Conservation (phyloP, 2,888 invertebrate species). For the Cephus spinipes region DNA sequence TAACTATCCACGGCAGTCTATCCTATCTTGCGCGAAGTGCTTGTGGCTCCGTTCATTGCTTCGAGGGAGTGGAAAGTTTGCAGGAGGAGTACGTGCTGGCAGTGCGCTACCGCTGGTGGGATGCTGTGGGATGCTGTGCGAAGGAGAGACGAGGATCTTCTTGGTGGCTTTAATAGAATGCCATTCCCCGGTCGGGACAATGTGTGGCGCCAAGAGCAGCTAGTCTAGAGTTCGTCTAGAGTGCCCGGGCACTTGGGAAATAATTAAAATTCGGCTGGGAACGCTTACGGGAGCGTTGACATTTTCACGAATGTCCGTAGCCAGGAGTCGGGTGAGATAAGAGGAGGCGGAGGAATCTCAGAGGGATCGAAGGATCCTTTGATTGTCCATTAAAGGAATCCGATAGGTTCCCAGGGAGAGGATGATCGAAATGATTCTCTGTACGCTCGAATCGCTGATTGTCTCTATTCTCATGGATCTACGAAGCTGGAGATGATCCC, state of each 20-base stretch:
- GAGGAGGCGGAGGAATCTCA: neutral
- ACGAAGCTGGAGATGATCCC: too few relatives aligned
- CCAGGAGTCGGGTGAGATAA: neutral
- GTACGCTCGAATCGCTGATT: conserved; percentile 12
- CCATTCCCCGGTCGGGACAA: conserved; percentile 37
- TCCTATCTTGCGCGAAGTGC: conserved; percentile 2
- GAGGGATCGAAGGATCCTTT: neutral
- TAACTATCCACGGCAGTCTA: conserved; percentile 2
- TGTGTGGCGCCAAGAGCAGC: conserved; percentile 18
- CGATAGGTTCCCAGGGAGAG: conserved; percentile 4
- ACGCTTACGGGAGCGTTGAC: neutral
- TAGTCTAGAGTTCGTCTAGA: conserved; percentile 5
- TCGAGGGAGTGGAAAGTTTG: neutral
- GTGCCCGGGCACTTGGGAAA: conserved; percentile 17
- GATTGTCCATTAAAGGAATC: neutral
- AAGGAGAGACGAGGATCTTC: conserved; percentile 20
- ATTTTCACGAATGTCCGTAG: neutral
- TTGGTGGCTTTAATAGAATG: conserved; percentile 45
- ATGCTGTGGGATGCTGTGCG: neutral
- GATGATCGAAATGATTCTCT: neutral
- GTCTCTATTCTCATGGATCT: neutral
- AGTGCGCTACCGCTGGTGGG: neutral
- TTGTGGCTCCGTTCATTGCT: neutral
- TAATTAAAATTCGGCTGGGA: conserved; percentile 35
- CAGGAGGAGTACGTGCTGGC: neutral